Conservation (phyloP, 2,113 vertebrate species). For the Siniperca knerii region DNA sequence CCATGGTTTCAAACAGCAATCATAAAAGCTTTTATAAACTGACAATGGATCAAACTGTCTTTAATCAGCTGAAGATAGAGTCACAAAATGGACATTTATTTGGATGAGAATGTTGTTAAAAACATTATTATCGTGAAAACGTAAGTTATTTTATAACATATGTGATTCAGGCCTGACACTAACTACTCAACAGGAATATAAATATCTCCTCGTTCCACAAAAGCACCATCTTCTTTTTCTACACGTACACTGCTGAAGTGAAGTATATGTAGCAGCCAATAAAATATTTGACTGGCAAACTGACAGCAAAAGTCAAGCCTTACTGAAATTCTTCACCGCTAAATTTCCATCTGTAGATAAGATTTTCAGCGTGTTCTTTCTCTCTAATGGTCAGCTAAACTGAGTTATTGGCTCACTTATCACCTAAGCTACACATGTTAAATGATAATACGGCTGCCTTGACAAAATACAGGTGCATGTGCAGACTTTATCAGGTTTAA, state of each 20-base stretch:
- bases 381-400: neutral
- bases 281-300: conserved; percentile 32
- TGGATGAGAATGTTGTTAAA: neutral
- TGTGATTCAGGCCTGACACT: neutral
- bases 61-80: neutral
- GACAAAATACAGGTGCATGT: neutral
- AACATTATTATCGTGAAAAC: neutral
- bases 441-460: neutral
- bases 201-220: neutral
- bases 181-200: neutral
- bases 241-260: neutral
- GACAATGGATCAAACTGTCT: neutral
- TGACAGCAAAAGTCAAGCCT: neutral
- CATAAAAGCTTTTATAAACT: neutral
- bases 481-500: neutral
- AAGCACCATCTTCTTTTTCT: neutral
- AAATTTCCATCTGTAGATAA: conserved; percentile 8
- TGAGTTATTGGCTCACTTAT: neutral
- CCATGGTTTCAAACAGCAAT: neutral
- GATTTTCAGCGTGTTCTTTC: neutral
- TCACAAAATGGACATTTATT: neutral
- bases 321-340: neutral
- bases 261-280: neutral
- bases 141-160: neutral
- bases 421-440: neutral